phyloP scores from a whole-genome alignment of 2,797 vertebrate species.

The Glyptemys insculpta region DNA sequence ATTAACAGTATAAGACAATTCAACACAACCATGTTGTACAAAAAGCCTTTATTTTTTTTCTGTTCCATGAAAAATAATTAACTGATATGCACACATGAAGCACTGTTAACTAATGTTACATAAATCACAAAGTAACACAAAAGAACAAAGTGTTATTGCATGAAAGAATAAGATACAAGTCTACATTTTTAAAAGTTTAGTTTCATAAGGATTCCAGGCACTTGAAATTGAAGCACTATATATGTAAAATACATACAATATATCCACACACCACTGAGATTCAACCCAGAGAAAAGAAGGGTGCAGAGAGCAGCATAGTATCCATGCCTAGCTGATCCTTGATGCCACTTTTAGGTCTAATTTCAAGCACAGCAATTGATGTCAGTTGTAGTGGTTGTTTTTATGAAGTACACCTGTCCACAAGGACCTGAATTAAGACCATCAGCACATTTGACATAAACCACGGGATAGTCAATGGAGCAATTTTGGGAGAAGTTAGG shows the following conservation, averaged over 20 bases:
- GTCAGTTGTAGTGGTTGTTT: neutral
- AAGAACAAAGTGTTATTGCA: neutral
- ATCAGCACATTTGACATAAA: neutral
- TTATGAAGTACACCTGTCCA: neutral
- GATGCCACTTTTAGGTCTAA: neutral
- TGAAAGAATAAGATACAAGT: neutral
- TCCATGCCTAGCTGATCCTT: neutral
- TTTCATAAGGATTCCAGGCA: neutral
- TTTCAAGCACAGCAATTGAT: neutral
- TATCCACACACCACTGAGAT: neutral
- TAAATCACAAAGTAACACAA: neutral
- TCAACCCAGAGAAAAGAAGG: neutral
- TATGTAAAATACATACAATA: neutral
- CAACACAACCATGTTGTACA: neutral
- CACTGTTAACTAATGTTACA: neutral
- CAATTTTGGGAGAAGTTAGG: neutral
- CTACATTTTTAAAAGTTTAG: neutral
- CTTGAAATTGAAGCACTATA: neutral
- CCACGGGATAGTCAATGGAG: neutral
- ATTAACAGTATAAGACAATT: conserved; percentile 22
- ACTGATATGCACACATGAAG: neutral
- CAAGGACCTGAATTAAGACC: conserved; percentile 17
- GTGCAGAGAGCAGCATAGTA: neutral
- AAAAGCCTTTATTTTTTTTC: conserved; percentile 38
- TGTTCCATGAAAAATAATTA: neutral